These are phyloP conservation scores for Caenorhabditis sp. DNA, from an alignment of 2,888 invertebrate genomes.

Conservation along the genomic window DNA sequence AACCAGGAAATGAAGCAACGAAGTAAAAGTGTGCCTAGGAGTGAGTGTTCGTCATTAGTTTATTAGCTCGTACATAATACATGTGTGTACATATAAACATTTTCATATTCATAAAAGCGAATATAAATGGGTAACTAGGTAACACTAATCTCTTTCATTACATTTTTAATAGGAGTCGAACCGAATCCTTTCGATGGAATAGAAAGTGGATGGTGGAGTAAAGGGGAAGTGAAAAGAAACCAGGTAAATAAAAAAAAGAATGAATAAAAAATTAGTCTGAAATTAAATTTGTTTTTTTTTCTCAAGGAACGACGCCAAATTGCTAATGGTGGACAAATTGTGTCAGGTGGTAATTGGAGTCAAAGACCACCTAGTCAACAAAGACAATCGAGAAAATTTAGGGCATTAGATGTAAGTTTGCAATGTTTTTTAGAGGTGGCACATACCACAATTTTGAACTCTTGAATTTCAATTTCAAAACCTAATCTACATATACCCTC, in stretches of 20 bases:
- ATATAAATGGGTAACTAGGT: neutral
- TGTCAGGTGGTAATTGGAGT: constrained; percentile 45
- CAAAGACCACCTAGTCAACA: constrained; percentile 40
- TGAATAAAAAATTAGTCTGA: neutral
- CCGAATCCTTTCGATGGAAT: constrained; percentile 59
- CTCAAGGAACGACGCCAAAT: constrained; percentile 49
- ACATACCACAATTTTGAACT: no score
- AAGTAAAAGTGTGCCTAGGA: constrained; percentile 46
- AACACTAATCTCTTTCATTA: neutral
- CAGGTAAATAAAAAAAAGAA: neutral
- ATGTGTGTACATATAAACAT: neutral
- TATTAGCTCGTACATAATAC: neutral
- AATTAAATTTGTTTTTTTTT: constrained; percentile 5
- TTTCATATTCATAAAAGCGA: no score
- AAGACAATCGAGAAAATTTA: constrained; percentile 29
- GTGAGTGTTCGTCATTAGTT: constrained; percentile 23
- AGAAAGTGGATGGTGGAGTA: constrained; percentile 56
- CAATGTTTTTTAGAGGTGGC: no score
- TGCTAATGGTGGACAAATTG: constrained; percentile 46
- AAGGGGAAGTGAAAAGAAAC: constrained; percentile 57
- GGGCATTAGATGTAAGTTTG: constrained; percentile 27
- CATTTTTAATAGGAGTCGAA: constrained; percentile 33
- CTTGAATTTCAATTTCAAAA: no score
- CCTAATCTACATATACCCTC: no score
- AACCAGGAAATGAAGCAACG: constrained; percentile 33